These are phyloP conservation scores for Drosophila azteca DNA, from an alignment of 1,140 invertebrate genomes.

Conservation along the genomic window DNA sequence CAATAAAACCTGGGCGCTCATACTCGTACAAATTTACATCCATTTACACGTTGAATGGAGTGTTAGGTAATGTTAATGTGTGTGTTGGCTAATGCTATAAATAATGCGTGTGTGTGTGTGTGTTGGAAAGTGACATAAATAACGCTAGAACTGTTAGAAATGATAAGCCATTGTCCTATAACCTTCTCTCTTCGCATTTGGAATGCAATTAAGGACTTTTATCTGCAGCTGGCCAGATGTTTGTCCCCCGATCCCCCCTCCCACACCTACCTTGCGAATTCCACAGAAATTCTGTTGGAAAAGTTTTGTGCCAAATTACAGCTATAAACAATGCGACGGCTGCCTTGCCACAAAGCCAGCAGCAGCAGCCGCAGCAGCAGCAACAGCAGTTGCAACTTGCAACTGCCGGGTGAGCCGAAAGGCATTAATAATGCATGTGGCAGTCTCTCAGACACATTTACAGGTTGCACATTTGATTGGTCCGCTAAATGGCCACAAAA, in stretches of 20 bases:
- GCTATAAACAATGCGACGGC: slow-evolving; percentile 56
- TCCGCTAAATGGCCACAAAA: slow-evolving; percentile 49
- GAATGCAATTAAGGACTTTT: slow-evolving; percentile 37
- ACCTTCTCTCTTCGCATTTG: slow-evolving; percentile 2
- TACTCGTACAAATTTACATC: not conserved
- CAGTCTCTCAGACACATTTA: slow-evolving; percentile 9
- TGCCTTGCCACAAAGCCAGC: slow-evolving; percentile 21
- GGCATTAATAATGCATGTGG: slow-evolving; percentile 60
- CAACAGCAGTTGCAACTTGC: slow-evolving; percentile 36
- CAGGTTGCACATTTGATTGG: slow-evolving; percentile 47
- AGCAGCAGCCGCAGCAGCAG: slow-evolving; percentile 27
- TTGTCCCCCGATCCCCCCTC: not conserved
- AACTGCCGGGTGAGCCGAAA: slow-evolving; percentile 29
- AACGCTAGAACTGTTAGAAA: slow-evolving; percentile 1
- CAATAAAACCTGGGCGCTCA: slow-evolving; percentile 6
- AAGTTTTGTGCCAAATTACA: slow-evolving; percentile 48
- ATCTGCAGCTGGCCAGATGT: slow-evolving; percentile 41
- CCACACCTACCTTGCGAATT: slow-evolving; percentile 12
- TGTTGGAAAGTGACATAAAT: slow-evolving; percentile 10
- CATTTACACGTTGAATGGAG: too few species aligned
- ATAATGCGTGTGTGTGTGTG: not conserved
- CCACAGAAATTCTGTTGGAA: slow-evolving; percentile 24
- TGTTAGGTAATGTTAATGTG: not conserved
- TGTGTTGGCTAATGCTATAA: slow-evolving; percentile 4
- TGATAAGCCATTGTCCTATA: slow-evolving; percentile 24